Evolutionary conservation across 2,113 vertebrate species (phyloP).

Genomic region (Pygoscelis antarcticus): DNA sequence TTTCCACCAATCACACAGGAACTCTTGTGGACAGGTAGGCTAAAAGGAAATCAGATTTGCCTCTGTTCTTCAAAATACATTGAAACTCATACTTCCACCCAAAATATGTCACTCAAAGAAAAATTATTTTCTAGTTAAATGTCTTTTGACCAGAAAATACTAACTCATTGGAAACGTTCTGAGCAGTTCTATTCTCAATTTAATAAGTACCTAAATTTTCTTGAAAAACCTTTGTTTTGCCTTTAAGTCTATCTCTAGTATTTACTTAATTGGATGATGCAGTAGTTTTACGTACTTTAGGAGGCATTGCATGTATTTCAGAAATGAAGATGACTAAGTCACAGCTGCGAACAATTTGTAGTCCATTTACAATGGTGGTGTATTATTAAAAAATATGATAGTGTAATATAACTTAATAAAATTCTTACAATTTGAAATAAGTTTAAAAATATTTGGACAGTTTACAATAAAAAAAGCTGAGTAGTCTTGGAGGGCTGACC

Average conservation of each 20-base stretch:
- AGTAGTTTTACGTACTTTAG: background rate
- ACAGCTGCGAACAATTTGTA: background rate
- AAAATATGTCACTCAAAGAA: background rate
- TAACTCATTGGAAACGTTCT: background rate
- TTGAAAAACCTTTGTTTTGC: background rate
- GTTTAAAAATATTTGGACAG: background rate
- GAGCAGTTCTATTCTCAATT: background rate
- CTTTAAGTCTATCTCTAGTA: background rate
- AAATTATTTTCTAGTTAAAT: background rate
- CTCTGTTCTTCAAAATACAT: background rate
- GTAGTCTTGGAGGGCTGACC: background rate
- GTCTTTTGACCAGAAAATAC: background rate
- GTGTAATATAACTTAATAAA: background rate
- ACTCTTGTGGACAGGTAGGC: fast-evolving
- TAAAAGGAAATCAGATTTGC: background rate
- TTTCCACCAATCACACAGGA: background rate
- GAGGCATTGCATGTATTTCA: background rate
- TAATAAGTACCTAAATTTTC: background rate
- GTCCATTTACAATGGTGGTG: background rate
- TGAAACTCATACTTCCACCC: background rate
- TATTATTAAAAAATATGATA: background rate
- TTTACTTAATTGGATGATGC: background rate
- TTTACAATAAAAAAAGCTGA: background rate
- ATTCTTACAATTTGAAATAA: background rate
- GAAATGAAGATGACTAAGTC: background rate